Base-by-base conservation (phyloP, 1,140 invertebrate genomes). In the Drosophila punjabiensis region DNA sequence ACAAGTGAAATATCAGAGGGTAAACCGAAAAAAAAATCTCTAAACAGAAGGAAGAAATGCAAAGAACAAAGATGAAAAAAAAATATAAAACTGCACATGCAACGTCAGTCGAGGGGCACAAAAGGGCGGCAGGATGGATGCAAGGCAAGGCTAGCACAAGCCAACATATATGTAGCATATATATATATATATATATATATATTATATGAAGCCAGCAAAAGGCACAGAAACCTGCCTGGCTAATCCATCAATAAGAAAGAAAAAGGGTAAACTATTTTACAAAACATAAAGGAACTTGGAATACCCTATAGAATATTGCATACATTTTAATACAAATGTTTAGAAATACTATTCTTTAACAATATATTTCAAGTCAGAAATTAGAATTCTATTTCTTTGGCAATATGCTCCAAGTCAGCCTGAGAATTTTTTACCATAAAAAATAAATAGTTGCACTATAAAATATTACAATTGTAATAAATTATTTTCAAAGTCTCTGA, bases 241-340 rank as follows among this genome's bases (percentile, higher is more conserved):
- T 74, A 82, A 90, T 89, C 86, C 86, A 80, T 89, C 77, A 80
- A 74, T 79, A 67, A 67, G 67, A 69, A 20, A 20, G 33, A 35
- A 79, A 61, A 73, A 47, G 48, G n/a, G n/a, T 70, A 20, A 41
- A 13, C 8, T 20, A 16, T 24, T 5, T 13, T 14, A 33, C 1
- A 7, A 0, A 5, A 24, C 1, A 1, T 1, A 45, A 0, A 28
- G 8, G 6, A 37, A 32, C 47, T 28, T 52, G 4, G 35, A 24
- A 33, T 67, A 28, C 47, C 35, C 63, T 28, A 14, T 3, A 13
- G 4, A 28, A 16, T 13, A 32, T 5, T 32, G 18, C 4, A 14
- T 13, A 30, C 24, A 48, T 16, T 16, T 11, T 20, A 2, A 24
- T 24, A 24, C 3, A 24, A 24, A 3, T 24, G 1, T 24, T 24